A percentile compares a stretch with the other conserved stretches of the same genome.
Evolutionary conservation across 2,797 vertebrate species (phyloP).

Genomic region (Gila robusta): DNA sequence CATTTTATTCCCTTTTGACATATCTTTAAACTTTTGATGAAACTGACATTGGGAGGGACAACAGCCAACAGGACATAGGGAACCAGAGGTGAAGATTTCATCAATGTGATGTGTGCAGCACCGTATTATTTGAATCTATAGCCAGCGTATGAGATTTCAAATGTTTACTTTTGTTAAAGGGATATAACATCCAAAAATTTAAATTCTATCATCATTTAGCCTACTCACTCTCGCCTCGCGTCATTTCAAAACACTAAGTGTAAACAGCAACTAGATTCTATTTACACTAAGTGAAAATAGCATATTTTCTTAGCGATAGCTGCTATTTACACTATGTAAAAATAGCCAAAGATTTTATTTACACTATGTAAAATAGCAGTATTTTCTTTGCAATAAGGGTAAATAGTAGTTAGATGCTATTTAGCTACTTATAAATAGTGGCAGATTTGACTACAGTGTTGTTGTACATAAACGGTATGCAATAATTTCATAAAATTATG

Average conservation of each 20-base stretch:
- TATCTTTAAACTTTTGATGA: conserved; percentile 8
- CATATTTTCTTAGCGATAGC: too few species aligned
- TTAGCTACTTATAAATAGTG: too few species aligned
- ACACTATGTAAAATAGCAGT: too few species aligned
- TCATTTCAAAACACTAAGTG: background rate
- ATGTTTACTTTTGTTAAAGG: background rate
- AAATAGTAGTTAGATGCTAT: too few species aligned
- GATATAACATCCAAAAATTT: background rate
- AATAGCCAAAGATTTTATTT: too few species aligned
- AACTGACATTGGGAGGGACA: conserved; percentile 1
- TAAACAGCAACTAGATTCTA: too few species aligned
- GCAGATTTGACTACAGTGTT: too few species aligned
- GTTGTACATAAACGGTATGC: too few species aligned
- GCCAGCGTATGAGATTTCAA: background rate
- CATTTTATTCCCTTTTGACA: background rate
- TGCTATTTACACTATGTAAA: too few species aligned
- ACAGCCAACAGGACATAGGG: background rate
- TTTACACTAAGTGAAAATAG: background rate
- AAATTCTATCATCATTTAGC: background rate
- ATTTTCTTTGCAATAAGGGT: too few species aligned
- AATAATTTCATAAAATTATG: too few species aligned
- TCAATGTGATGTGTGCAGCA: background rate
- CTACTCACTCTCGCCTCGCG: background rate
- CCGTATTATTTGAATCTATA: background rate
- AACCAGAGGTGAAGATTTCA: background rate